A percentile compares a stretch with the other conserved stretches of the same genome.
Conservation (phyloP, 1,140 invertebrate species). For the Agraylea sexmaculata region DNA sequence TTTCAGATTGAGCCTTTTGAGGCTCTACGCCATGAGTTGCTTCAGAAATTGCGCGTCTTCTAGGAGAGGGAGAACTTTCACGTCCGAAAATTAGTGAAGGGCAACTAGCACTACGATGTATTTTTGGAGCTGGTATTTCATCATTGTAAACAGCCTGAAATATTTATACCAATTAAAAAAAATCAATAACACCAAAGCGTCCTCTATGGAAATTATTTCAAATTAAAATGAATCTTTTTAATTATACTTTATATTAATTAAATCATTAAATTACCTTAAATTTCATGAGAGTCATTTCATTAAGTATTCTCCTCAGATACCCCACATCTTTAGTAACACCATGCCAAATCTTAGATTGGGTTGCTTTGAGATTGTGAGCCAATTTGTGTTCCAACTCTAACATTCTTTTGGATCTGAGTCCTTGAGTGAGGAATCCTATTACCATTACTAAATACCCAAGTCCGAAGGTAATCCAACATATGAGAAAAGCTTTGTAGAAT, state of each 20-base stretch:
- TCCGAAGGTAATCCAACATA: conserved; percentile 82
- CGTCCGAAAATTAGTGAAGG: conserved; percentile 41
- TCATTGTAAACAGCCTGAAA: conserved; percentile 43
- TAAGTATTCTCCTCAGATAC: conserved; percentile 59
- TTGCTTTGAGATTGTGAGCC: conserved; percentile 59
- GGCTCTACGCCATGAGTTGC: conserved; percentile 35
- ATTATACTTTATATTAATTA: neutral
- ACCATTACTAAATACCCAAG: conserved; percentile 87
- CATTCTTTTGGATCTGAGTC: conserved; percentile 58
- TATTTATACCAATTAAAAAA: conserved; percentile 1
- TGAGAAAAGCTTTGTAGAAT: conserved; percentile 60
- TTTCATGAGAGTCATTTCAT: conserved; percentile 66
- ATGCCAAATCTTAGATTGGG: conserved; percentile 64
- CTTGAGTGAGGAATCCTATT: conserved; percentile 68
- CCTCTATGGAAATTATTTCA: neutral
- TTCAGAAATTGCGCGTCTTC: conserved; percentile 50
- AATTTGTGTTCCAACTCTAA: conserved; percentile 62
- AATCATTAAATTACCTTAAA: conserved; percentile 48
- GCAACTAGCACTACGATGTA: conserved; percentile 43
- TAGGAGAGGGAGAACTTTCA: conserved; percentile 31
- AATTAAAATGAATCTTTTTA: neutral
- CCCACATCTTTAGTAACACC: conserved; percentile 65
- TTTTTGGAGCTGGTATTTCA: conserved; percentile 25
- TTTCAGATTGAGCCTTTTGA: conserved; percentile 57
- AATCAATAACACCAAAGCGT: neutral